Percentiles rank a stretch among this genome's conserved stretches.
These are phyloP conservation scores for Lophochroa leadbeateri DNA, from an alignment of 2,113 vertebrate genomes.

Conservation along the genomic window DNA sequence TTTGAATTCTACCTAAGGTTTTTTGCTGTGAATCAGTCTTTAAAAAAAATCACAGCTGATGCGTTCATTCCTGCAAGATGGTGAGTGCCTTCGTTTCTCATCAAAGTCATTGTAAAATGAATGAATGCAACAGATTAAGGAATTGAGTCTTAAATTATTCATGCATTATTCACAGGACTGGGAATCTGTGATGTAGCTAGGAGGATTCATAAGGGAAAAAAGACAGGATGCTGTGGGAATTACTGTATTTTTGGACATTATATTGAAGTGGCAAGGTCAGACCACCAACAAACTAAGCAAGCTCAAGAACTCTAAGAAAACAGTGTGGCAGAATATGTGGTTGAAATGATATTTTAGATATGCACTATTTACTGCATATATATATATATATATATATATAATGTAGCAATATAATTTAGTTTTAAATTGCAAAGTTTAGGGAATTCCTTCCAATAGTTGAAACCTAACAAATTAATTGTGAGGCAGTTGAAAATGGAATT, in stretches of 20 bases:
- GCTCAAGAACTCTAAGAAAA: background rate
- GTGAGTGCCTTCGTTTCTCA: constrained; percentile 26
- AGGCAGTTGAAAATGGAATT: background rate
- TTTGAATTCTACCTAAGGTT: background rate
- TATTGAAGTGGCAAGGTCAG: background rate
- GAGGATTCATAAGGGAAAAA: background rate
- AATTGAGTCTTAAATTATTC: constrained; percentile 58
- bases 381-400: background rate
- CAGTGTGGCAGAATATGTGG: background rate
- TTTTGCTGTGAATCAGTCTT: background rate
- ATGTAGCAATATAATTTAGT: background rate
- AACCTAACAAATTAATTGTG: background rate
- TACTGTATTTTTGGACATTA: background rate
- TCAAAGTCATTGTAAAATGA: constrained; percentile 41
- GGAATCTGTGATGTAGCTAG: background rate
- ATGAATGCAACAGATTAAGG: constrained; percentile 49
- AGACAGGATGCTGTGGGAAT: background rate
- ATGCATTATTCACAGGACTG: constrained; percentile 36
- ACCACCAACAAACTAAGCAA: background rate
- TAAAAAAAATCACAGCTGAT: background rate
- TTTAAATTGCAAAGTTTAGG: background rate
- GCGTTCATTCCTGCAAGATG: background rate
- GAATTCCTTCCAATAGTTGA: background rate
- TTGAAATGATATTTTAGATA: background rate
- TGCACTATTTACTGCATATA: background rate